These are phyloP conservation scores for Aleiodes alternator DNA, from an alignment of 2,888 invertebrate species.

Conservation along the genomic window DNA sequence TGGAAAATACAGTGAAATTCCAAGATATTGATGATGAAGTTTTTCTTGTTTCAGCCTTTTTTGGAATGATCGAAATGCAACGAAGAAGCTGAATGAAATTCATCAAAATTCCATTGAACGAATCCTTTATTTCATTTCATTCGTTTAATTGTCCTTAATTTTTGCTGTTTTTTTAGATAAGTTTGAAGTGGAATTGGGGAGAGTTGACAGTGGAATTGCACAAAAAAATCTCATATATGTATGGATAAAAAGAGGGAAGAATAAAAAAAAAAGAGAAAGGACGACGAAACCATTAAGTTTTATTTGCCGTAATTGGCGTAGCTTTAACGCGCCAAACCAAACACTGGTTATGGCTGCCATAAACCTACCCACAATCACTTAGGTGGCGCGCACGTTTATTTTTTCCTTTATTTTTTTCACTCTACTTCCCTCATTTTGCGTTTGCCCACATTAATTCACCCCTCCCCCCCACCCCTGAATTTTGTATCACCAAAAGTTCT, in stretches of 20 bases:
- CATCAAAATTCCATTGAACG: no score
- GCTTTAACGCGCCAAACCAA: constrained; percentile 71
- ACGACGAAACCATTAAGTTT: constrained; percentile 64
- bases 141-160: no score
- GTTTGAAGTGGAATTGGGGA: no score
- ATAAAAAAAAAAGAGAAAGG: constrained; percentile 42
- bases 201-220: neutral
- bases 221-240: neutral
- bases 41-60: neutral
- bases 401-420: constrained; percentile 53
- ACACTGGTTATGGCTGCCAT: constrained; percentile 72
- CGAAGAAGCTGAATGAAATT: no score
- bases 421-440: constrained; percentile 25
- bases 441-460: constrained; percentile 25
- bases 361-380: constrained; percentile 74
- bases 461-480: neutral
- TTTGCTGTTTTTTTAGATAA: no score
- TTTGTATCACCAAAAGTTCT: neutral
- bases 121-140: no score
- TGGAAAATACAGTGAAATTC: constrained; percentile 10
- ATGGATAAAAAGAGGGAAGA: constrained; percentile 21
- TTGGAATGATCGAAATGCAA: neutral
- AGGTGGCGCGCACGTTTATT: constrained; percentile 63
- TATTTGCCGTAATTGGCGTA: constrained; percentile 72
- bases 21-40: neutral